Conservation (phyloP, 1,140 invertebrate species). For the Aricia agestis region DNA sequence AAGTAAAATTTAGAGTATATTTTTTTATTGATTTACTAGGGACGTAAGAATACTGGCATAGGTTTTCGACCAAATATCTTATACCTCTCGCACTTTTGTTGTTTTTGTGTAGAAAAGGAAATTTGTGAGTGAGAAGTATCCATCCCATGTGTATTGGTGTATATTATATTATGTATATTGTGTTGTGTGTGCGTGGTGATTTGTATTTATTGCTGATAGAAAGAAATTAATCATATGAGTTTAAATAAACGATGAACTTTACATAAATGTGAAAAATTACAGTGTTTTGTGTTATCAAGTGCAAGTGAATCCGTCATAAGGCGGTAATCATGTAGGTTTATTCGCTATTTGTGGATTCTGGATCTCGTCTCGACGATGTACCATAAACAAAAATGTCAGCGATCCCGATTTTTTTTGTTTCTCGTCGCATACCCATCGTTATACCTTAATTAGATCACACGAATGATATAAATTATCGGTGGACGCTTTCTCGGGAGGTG, state of each 20-base stretch:
- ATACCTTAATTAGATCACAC: slow-evolving; percentile 74
- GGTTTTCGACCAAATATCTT: slow-evolving; percentile 47
- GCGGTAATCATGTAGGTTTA: slow-evolving; percentile 75
- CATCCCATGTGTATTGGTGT: slow-evolving; percentile 60
- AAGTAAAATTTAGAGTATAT: too few species aligned
- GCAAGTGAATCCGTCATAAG: slow-evolving; percentile 71
- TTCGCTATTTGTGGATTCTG: slow-evolving; percentile 76
- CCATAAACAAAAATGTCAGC: slow-evolving; percentile 78
- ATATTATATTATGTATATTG: slow-evolving; percentile 69
- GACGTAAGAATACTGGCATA: slow-evolving; percentile 26
- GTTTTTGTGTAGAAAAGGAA: slow-evolving; percentile 59
- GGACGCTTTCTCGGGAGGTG: slow-evolving; percentile 61
- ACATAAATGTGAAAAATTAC: slow-evolving; percentile 71
- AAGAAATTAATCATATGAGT: slow-evolving; percentile 71
- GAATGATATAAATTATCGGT: slow-evolving; percentile 72
- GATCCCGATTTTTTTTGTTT: slow-evolving; percentile 76
- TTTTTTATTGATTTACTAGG: slow-evolving; percentile 13
- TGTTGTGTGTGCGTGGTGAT: slow-evolving; percentile 76
- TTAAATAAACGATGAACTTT: slow-evolving; percentile 68
- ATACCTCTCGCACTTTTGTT: slow-evolving; percentile 51
- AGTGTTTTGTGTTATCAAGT: slow-evolving; percentile 72
- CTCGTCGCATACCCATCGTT: slow-evolving; percentile 69
- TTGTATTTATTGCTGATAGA: slow-evolving; percentile 73
- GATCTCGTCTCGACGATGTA: slow-evolving; percentile 75
- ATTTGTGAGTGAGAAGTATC: slow-evolving; percentile 52